Conservation (phyloP, 2,888 invertebrate genomes). For the Oscheius onirici region DNA sequence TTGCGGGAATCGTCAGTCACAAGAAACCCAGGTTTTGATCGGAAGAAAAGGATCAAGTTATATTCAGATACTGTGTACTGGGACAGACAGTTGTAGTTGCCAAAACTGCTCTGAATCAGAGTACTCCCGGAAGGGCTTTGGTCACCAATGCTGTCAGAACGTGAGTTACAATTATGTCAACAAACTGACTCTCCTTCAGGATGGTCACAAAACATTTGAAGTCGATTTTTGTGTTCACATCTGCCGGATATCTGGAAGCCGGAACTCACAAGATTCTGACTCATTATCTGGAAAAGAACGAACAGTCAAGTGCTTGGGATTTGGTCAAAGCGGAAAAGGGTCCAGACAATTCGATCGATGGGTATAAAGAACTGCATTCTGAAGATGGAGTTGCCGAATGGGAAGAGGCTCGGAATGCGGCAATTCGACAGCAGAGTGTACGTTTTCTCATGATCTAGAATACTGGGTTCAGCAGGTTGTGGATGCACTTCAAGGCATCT, state of each 20-base stretch:
- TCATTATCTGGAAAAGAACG: slow-evolving; percentile 64
- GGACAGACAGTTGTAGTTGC: slow-evolving; percentile 63
- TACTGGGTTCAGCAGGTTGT: slow-evolving; percentile 44
- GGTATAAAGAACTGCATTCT: slow-evolving; percentile 58
- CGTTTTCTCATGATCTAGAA: background rate
- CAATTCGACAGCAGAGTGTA: slow-evolving; percentile 48
- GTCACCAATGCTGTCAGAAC: slow-evolving; percentile 62
- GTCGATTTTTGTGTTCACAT: slow-evolving; percentile 62
- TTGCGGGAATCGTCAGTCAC: slow-evolving; percentile 64
- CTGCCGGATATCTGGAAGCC: slow-evolving; percentile 60
- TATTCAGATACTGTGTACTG: slow-evolving; percentile 59
- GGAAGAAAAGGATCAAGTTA: background rate
- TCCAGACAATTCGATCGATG: slow-evolving; percentile 49
- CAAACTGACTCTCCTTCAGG: slow-evolving; percentile 39
- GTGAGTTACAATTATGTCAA: slow-evolving; percentile 38
- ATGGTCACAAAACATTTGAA: slow-evolving; percentile 54
- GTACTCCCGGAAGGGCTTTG: slow-evolving; percentile 55
- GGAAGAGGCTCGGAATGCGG: slow-evolving; percentile 46
- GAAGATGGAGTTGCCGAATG: slow-evolving; percentile 49
- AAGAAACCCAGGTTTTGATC: slow-evolving; percentile 52
- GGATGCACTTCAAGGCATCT: slow-evolving; percentile 38
- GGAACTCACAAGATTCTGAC: slow-evolving; percentile 55
- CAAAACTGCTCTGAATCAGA: slow-evolving; percentile 48
- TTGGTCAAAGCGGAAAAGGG: slow-evolving; percentile 55
- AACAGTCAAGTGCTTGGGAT: slow-evolving; percentile 64